phyloP scores from a whole-genome alignment of 2,113 vertebrate species.

The Xiphophorus couchianus region DNA sequence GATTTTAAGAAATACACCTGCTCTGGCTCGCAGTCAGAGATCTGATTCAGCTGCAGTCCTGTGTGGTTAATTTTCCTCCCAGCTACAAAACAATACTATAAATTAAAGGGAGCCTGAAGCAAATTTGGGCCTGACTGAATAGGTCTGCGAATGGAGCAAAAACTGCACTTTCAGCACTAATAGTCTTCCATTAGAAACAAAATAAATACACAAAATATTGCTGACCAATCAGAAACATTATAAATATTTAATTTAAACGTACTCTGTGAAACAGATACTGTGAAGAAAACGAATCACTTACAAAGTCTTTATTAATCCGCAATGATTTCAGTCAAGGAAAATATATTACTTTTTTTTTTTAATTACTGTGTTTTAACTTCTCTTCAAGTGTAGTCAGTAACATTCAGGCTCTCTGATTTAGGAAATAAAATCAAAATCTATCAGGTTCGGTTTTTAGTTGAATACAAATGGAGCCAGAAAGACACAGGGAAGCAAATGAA shows the following conservation, averaged over 20 bases:
- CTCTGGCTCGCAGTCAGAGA: conserved; percentile 5
- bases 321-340: too few relatives aligned
- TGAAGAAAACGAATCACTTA: neutral
- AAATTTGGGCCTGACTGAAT: neutral
- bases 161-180: conserved; percentile 11
- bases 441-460: too few relatives aligned
- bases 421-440: too few relatives aligned
- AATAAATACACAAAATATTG: neutral
- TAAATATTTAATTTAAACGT: neutral
- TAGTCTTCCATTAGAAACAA: neutral
- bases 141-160: neutral
- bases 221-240: neutral
- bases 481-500: too few relatives aligned
- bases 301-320: too few relatives aligned
- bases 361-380: too few relatives aligned
- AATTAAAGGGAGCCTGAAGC: neutral
- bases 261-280: neutral
- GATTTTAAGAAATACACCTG: conserved; percentile 34
- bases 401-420: too few relatives aligned
- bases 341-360: too few relatives aligned
- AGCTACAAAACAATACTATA: neutral
- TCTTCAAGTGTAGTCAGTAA: neutral
- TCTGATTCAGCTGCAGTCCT: conserved; percentile 5
- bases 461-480: too few relatives aligned
- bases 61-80: conserved; percentile 1